Percentiles rank a stretch among this genome's conserved stretches.
phyloP scores from a whole-genome alignment of 1,140 invertebrate species.

The Drepana arcuata region DNA sequence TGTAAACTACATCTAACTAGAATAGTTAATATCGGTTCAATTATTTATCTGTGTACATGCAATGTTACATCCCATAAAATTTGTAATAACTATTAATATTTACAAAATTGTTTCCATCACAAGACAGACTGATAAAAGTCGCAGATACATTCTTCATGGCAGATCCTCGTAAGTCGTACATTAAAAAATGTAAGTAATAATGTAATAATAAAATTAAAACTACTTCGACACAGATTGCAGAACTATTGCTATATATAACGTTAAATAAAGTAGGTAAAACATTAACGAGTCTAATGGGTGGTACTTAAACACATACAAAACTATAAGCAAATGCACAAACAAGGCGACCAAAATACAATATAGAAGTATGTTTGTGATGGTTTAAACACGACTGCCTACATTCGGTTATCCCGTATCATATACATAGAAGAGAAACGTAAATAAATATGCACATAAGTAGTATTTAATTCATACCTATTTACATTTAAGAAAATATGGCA shows the following conservation, averaged over 20 bases:
- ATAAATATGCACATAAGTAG: conserved; percentile 66
- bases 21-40: conserved; percentile 37
- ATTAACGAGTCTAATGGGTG: conserved; percentile 15
- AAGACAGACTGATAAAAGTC: neutral
- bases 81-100: too few species aligned
- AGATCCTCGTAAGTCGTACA: too few species aligned
- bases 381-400: conserved; percentile 33
- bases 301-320: conserved; percentile 42
- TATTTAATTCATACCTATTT: conserved; percentile 69
- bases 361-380: conserved; percentile 55
- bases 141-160: neutral
- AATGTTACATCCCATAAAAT: too few species aligned
- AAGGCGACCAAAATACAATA: conserved; percentile 38
- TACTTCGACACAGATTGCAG: conserved; percentile 6
- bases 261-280: conserved; percentile 13
- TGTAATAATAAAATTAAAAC: too few species aligned
- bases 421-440: conserved; percentile 51
- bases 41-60: conserved; percentile 40
- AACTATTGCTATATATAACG: too few species aligned
- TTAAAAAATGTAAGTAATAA: too few species aligned
- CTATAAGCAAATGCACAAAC: conserved; percentile 67
- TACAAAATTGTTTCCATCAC: conserved; percentile 8
- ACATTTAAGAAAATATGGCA: conserved; percentile 70
- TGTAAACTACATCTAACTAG: conserved; percentile 38
- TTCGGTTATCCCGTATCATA: conserved; percentile 33